Base-by-base conservation (phyloP, 2,797 vertebrate genomes). In the Fratercula arctica region DNA sequence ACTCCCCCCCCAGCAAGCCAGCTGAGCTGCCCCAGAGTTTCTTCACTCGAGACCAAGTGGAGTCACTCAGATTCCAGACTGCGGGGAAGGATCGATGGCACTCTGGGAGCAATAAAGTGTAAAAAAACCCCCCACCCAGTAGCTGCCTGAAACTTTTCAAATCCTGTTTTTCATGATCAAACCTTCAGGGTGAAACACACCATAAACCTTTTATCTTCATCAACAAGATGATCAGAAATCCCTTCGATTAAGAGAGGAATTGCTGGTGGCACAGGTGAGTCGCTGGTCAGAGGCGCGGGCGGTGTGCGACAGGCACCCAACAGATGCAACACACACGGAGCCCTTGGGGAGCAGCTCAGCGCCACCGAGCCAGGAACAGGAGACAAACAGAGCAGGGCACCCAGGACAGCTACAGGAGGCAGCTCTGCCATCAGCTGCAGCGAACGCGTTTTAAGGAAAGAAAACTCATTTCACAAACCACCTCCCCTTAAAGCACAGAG, bases 251-350 rank as follows among this genome's bases (percentile, higher is more conserved):
- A 25, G 50, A 31, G 11, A 37, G 17, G 57, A 37, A 11, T 2
- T 8, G 54, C 43, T 43, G 46, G 50, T 28, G 45, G 50, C 51
- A 13, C 21, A 12, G 50, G 23, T 0, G 4, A 60, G 23, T 1
- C 13, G 8, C 6, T 4, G 4, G 6, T 19, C 28, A 31, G 43
- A 19, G 24, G 11, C 1, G 0, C 1, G 15, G 1, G 7, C 15
- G 11, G 18, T 10, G 8, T 5, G 24, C 37, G 68, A 35, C 18
- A 41, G 6, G 45, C 69, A 35, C 33, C 28, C 16, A 3, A 4
- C 0, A 10, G 13, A 16, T 1, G 2, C n/a, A 25, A 5, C 29
- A 1, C 2, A 13, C 19, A 7, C 53, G 25, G 33, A 33, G 53
- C 9, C n/a, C 24, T 7, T 8, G 37, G n/a, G 33, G 23, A 48